A percentile compares a stretch with the other conserved stretches of the same genome.
phyloP scores from a whole-genome alignment of 1,140 invertebrate genomes.

The Drosophila repleta region DNA sequence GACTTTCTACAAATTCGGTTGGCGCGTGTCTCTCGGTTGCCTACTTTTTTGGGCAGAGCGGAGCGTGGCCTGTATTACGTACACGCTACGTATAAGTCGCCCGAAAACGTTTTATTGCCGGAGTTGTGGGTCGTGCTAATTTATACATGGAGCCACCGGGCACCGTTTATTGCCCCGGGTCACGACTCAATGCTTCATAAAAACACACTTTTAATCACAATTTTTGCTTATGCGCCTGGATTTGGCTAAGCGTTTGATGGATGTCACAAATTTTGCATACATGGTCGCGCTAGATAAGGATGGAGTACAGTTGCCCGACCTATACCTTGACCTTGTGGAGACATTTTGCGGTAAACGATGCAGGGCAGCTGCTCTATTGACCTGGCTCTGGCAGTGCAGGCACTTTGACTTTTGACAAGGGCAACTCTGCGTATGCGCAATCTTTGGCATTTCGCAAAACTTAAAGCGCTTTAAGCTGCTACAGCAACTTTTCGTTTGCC shows the following conservation, averaged over 20 bases:
- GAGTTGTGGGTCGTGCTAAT: constrained; percentile 62
- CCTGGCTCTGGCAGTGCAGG: constrained; percentile 18
- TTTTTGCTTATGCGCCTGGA: constrained; percentile 43
- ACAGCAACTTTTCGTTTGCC: constrained; percentile 42
- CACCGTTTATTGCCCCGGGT: constrained; percentile 53
- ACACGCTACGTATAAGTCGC: constrained; percentile 41
- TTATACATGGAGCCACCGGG: constrained; percentile 57
- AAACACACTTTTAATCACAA: constrained; percentile 78
- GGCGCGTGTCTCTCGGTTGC: constrained; percentile 75
- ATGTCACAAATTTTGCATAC: constrained; percentile 38
- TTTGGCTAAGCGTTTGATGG: constrained; percentile 26
- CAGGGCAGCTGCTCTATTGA: constrained; percentile 5
- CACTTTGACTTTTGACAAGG: constrained; percentile 53
- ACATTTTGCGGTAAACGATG: not conserved
- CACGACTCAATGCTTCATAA: constrained; percentile 71
- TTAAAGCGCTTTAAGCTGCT: constrained; percentile 69
- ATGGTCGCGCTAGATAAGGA: constrained; percentile 17
- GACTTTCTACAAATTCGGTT: constrained; percentile 72
- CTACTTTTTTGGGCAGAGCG: constrained; percentile 51
- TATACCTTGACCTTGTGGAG: constrained; percentile 15
- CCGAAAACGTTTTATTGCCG: constrained; percentile 73
- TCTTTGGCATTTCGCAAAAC: constrained; percentile 67
- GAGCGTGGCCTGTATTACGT: constrained; percentile 31
- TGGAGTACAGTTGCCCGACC: not conserved
- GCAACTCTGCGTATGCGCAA: constrained; percentile 54